These are phyloP conservation scores for Malaclemys terrapin DNA, from an alignment of 2,113 vertebrate species.

Conservation along the genomic window DNA sequence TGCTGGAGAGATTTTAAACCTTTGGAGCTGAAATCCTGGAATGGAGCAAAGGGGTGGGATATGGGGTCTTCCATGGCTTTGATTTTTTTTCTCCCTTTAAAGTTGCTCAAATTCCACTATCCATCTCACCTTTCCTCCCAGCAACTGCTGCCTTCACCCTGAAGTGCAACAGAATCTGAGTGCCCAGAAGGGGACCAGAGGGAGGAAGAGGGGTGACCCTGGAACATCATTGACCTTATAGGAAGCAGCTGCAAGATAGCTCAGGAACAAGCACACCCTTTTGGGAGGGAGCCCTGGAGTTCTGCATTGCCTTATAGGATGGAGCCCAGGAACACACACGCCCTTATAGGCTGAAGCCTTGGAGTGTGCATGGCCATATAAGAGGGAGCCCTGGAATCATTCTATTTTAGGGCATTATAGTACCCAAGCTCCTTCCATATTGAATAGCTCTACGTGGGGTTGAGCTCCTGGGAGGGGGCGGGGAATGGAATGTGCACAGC, in stretches of 20 bases:
- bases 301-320: not conserved
- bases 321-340: not conserved
- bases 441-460: not conserved
- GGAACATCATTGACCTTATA: not conserved
- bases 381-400: not conserved
- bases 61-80: not conserved
- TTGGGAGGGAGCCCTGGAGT: not conserved
- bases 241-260: not conserved
- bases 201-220: not conserved
- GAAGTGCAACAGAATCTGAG: not conserved
- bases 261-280: not conserved
- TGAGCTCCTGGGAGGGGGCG: not conserved
- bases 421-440: not conserved
- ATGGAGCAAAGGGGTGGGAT: not conserved
- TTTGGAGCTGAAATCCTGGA: not conserved
- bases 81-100: not conserved
- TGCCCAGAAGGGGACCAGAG: not conserved
- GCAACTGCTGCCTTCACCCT: not conserved
- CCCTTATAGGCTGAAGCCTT: not conserved
- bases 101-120: not conserved
- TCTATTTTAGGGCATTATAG: not conserved
- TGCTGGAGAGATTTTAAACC: not conserved
- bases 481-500: not conserved
- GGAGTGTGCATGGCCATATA: not conserved
- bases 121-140: not conserved